Evolutionary conservation across 2,888 invertebrate genomes (phyloP), one percentile per base, ranked within the genome.

Genomic region (Heliconius sara): DNA sequence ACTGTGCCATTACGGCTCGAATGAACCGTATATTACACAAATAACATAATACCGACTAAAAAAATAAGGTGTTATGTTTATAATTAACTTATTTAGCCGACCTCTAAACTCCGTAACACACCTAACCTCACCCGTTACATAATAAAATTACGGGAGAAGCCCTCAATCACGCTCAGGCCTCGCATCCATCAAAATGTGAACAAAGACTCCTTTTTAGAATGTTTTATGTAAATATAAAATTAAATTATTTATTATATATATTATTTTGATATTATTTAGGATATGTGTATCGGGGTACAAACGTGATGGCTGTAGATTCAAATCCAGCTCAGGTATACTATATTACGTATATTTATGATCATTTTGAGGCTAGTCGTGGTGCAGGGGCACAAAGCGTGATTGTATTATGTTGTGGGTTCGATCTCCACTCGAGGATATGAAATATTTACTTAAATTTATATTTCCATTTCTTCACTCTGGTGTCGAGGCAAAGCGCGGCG

Each of bases 101-200:
- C 74, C 74, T 68, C 13, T 75, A 74, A 68, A 63, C 60, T 65
- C 52, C 19, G 57, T 68, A 60, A 78, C 39, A 66, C 57, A 60
- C 30, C 74, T 79, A 60, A 27, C 74, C 78, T 70, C 78, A 80
- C 60, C 78, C 78, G 47, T 68, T 78, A 80, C 81, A 52, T 81
- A 81, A 80, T 81, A 81, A 79, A 76, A 81, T 78, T 78, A 78
- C 72, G 76, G 60, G 77, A 34, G 52, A 66, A 80, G 68, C 80
- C 73, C 80, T 81, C 80, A 73, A 81, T 81, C 81, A 81, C 81
- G 71, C 63, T 39, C 76, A 72, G 71, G 27, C 76, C 76, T 80
- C 72, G 43, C 81, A 81, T 81, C 80, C 78, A 81, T 81, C 81
- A 81, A 76, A 25, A 68, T 77, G 74, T 67, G 78, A 81, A 81